A percentile compares a stretch with the other conserved stretches of the same genome.
Evolutionary conservation across 2,797 vertebrate species (phyloP).

Genomic region (Enteromius viviparus): DNA sequence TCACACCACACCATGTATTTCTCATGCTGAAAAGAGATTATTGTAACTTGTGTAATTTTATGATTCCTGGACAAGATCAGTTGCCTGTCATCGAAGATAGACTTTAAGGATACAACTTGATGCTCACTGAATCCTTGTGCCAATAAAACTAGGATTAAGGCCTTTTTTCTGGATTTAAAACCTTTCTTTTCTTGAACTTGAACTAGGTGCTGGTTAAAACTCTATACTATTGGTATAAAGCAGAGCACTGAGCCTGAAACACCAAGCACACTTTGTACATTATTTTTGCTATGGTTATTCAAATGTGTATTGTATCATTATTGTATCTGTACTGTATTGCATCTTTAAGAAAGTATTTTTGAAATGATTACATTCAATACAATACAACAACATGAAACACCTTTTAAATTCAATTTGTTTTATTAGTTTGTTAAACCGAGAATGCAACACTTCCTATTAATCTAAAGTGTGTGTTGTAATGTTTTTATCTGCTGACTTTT

Average conservation of each 20-base stretch:
- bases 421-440: background rate
- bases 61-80: no score
- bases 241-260: background rate
- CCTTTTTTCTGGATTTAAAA: no score
- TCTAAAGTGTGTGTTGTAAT: constrained; percentile 55
- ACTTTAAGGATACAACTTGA: no score
- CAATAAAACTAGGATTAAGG: no score
- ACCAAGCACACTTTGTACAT: background rate
- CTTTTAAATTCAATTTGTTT: background rate
- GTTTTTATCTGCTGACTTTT: constrained; percentile 77
- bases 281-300: background rate
- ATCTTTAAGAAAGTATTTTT: background rate
- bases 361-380: background rate
- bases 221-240: background rate
- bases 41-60: no score
- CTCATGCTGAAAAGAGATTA: no score
- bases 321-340: no score
- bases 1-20: no score
- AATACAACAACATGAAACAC: no score
- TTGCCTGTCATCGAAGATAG: no score
- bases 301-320: no score
- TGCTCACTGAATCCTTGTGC: no score
- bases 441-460: constrained; percentile 5
- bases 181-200: background rate
- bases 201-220: background rate